phyloP scores from a whole-genome alignment of 1,140 invertebrate species.

The Branchinecta lindahli region DNA sequence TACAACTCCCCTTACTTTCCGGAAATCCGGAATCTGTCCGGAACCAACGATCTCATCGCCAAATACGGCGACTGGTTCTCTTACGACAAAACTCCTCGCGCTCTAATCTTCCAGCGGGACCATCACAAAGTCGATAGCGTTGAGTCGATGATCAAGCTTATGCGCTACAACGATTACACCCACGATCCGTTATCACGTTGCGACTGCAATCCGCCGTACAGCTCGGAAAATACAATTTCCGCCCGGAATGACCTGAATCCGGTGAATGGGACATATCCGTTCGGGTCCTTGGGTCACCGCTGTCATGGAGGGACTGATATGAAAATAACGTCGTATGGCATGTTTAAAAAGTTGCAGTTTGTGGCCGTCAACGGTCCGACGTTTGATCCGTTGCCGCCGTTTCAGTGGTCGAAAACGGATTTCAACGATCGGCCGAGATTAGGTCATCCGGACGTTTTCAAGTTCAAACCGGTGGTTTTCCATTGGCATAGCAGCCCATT shows the following conservation, averaged over 20 bases:
- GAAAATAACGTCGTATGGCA: conserved; percentile 34
- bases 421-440: conserved; percentile 46
- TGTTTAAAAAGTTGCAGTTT: conserved; percentile 37
- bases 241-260: conserved; percentile 53
- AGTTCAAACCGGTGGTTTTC: conserved; percentile 43
- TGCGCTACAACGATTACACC: conserved; percentile 57
- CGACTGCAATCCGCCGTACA: conserved; percentile 52
- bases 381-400: conserved; percentile 42
- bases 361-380: conserved; percentile 42
- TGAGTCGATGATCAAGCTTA: conserved; percentile 40
- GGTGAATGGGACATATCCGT: conserved; percentile 45
- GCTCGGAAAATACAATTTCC: conserved; percentile 52
- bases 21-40: conserved; percentile 45
- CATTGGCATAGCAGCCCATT: conserved; percentile 29
- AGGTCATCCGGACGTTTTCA: conserved; percentile 58
- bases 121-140: conserved; percentile 40
- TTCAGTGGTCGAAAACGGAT: conserved; percentile 52
- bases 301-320: conserved; percentile 43
- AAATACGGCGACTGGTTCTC: conserved; percentile 55
- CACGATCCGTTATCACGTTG: conserved; percentile 51
- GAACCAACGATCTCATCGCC: conserved; percentile 36
- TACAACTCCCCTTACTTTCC: conserved; percentile 62
- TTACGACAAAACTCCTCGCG: conserved; percentile 44
- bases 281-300: conserved; percentile 38
- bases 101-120: conserved; percentile 45